phyloP scores from a whole-genome alignment of 1,140 invertebrate species.

The Papilio machaon region DNA sequence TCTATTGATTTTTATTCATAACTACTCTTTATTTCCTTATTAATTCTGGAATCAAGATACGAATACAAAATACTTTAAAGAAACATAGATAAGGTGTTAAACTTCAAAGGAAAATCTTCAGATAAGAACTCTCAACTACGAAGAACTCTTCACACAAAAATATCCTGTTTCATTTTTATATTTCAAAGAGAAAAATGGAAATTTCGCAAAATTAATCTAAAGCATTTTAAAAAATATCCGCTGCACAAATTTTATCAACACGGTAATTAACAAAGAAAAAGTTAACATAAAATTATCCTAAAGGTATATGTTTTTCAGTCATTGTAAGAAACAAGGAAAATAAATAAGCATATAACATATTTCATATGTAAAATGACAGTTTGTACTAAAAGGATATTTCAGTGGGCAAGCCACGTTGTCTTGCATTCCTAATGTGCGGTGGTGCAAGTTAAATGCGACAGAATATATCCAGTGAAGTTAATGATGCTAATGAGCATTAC shows the following conservation, averaged over 20 bases:
- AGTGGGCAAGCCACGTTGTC: not conserved
- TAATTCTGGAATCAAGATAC: too few species aligned
- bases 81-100: not conserved
- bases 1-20: too few species aligned
- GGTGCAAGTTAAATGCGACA: not conserved
- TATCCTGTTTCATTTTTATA: not conserved
- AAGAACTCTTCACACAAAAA: not conserved
- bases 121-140: not conserved
- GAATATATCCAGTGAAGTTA: not conserved
- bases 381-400: not conserved
- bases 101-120: slow-evolving; percentile 2
- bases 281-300: not conserved
- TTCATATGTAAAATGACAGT: not conserved
- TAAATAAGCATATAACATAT: not conserved
- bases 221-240: not conserved
- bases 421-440: not conserved
- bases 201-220: not conserved
- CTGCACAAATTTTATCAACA: not conserved
- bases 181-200: not conserved
- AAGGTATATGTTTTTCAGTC: not conserved
- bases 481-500: not conserved
- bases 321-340: not conserved
- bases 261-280: not conserved
- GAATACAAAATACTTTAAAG: not conserved
- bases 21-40: too few species aligned